These are phyloP conservation scores for Drosophila pseudoananassae DNA, from an alignment of 1,140 invertebrate genomes.

Conservation along the genomic window DNA sequence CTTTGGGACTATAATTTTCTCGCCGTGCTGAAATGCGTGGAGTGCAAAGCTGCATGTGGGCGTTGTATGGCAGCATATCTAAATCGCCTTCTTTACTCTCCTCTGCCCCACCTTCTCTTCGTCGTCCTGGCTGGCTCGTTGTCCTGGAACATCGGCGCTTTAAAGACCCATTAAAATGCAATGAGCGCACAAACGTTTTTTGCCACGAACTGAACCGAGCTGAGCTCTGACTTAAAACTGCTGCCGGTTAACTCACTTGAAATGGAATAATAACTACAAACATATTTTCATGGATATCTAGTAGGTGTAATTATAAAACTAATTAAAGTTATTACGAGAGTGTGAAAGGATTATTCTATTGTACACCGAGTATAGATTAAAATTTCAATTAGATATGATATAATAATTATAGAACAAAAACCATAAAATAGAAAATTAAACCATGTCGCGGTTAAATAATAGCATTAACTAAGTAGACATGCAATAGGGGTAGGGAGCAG, in stretches of 20 bases:
- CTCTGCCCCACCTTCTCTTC: neutral
- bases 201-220: conserved; percentile 31
- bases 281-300: neutral
- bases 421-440: neutral
- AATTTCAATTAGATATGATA: neutral
- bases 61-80: conserved; percentile 41
- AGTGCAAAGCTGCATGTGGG: conserved; percentile 20
- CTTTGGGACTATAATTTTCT: neutral
- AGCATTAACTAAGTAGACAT: neutral
- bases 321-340: neutral
- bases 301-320: conserved; percentile 28
- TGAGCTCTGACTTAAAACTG: conserved; percentile 45
- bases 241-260: conserved; percentile 11
- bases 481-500: too few relatives aligned
- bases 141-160: conserved; percentile 41
- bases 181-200: conserved; percentile 65
- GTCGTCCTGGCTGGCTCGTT: conserved; percentile 1
- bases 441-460: neutral
- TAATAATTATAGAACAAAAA: too few relatives aligned
- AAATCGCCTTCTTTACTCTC: conserved; percentile 14
- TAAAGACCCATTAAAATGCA: conserved; percentile 68
- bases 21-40: conserved; percentile 8
- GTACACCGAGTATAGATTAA: neutral
- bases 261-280: conserved; percentile 7
- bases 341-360: neutral